A percentile compares a stretch with the other conserved stretches of the same genome.
Evolutionary conservation across 2,797 vertebrate species (phyloP).

Genomic region (Ambastaia sidthimunki): DNA sequence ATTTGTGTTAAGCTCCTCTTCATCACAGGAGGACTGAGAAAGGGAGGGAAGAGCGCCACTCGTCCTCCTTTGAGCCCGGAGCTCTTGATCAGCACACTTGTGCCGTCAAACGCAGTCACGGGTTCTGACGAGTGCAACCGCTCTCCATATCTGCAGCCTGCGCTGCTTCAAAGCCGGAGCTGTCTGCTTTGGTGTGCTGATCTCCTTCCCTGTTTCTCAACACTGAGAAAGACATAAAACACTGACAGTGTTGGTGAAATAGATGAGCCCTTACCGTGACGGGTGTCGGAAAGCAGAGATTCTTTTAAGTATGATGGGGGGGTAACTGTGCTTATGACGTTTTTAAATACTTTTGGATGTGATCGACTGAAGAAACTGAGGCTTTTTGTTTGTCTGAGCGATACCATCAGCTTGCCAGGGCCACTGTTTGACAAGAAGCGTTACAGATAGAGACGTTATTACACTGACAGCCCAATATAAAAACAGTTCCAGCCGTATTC

Average conservation of each 20-base stretch:
- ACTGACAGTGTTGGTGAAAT: slow-evolving; percentile 50
- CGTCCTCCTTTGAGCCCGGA: slow-evolving; percentile 34
- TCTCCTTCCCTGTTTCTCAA: slow-evolving; percentile 41
- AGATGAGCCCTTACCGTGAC: slow-evolving; percentile 37
- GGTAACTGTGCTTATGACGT: background rate
- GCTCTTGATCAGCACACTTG: slow-evolving; percentile 44
- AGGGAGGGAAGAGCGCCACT: slow-evolving; percentile 1
- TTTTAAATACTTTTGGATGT: slow-evolving; percentile 54
- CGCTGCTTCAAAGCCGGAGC: slow-evolving; percentile 48
- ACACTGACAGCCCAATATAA: slow-evolving; percentile 33
- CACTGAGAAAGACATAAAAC: slow-evolving; percentile 11
- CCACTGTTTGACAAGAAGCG: slow-evolving; percentile 38
- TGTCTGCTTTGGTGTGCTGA: slow-evolving; percentile 52
- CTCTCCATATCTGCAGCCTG: background rate
- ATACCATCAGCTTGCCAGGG: slow-evolving; percentile 43
- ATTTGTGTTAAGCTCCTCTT: slow-evolving; percentile 43
- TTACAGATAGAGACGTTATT: slow-evolving; percentile 45
- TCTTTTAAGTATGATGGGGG: background rate
- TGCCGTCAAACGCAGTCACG: slow-evolving; percentile 18
- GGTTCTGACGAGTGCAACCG: slow-evolving; percentile 39
- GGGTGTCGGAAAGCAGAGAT: slow-evolving; percentile 15
- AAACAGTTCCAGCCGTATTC: background rate
- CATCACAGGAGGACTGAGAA: slow-evolving; percentile 17
- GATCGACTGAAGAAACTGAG: background rate
- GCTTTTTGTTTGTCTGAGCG: slow-evolving; percentile 24